A percentile compares a stretch with the other conserved stretches of the same genome.
Conservation (phyloP, 1,140 invertebrate species). For the Caenorhabditis latens region DNA sequence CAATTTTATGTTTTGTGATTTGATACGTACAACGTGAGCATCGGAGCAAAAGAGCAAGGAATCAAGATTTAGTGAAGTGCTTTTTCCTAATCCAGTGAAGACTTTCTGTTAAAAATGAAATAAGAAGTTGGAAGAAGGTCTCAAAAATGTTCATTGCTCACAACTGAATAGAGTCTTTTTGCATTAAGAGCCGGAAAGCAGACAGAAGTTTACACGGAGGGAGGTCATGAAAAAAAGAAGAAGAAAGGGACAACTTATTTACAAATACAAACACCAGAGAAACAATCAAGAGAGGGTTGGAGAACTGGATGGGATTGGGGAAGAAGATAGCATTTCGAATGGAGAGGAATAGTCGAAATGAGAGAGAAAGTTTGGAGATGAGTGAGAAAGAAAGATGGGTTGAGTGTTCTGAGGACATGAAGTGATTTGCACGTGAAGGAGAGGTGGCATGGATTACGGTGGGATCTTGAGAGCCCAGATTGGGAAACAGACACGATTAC, state of each 20-base stretch:
- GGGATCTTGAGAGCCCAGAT: no score
- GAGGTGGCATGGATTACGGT: neutral
- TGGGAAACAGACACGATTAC: no score
- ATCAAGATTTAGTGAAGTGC: neutral
- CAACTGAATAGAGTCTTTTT: neutral
- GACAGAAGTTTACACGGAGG: neutral
- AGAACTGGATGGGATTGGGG: neutral
- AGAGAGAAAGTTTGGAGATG: neutral
- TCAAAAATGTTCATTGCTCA: conserved; percentile 13
- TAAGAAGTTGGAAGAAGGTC: neutral
- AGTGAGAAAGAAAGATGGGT: neutral
- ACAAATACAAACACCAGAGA: conserved; percentile 44
- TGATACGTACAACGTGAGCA: neutral
- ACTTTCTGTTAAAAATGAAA: neutral
- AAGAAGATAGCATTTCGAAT: neutral
- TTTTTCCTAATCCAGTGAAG: neutral
- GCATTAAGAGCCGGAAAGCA: neutral
- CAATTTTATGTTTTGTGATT: neutral
- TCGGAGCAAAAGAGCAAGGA: neutral
- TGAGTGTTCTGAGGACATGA: conserved; percentile 30
- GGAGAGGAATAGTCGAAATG: neutral
- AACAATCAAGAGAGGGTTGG: neutral
- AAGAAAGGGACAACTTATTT: neutral
- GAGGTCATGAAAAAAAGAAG: conserved; percentile 1
- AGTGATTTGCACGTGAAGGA: conserved; percentile 43